phyloP scores from a whole-genome alignment of 2,888 invertebrate species.

The Mythimna vitellina region DNA sequence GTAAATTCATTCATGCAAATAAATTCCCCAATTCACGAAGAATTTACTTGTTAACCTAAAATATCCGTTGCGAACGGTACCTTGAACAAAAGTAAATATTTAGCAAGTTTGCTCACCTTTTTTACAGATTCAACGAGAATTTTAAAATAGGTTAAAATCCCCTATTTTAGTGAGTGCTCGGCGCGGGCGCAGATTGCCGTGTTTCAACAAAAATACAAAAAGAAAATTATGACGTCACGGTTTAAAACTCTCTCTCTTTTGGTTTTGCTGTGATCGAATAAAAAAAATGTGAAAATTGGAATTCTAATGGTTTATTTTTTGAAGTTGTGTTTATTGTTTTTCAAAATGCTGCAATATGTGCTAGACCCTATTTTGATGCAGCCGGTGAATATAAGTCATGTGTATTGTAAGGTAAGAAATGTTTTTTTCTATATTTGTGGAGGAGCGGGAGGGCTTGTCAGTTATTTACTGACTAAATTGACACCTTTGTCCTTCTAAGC shows the following conservation, averaged over 20 bases:
- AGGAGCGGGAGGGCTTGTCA: too few species aligned
- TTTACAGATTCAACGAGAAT: constrained; percentile 54
- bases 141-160: constrained; percentile 65
- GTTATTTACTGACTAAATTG: too few species aligned
- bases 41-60: constrained; percentile 15
- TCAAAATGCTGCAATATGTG: constrained; percentile 60
- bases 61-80: constrained; percentile 55
- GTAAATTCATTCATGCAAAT: constrained; percentile 21
- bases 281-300: constrained; percentile 30
- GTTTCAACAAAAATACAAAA: constrained; percentile 25
- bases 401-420: constrained; percentile 58
- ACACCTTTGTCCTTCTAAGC: background rate
- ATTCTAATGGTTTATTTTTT: constrained; percentile 41
- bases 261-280: background rate
- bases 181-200: constrained; percentile 43
- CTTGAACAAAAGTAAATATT: constrained; percentile 72
- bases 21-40: background rate
- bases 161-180: constrained; percentile 46
- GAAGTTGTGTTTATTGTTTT: constrained; percentile 33
- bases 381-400: constrained; percentile 58
- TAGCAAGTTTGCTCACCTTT: constrained; percentile 69
- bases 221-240: background rate
- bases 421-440: background rate
- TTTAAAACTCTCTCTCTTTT: background rate
- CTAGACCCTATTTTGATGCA: constrained; percentile 63